phyloP scores from a whole-genome alignment of 1,140 invertebrate genomes.

The Venturia canescens region DNA sequence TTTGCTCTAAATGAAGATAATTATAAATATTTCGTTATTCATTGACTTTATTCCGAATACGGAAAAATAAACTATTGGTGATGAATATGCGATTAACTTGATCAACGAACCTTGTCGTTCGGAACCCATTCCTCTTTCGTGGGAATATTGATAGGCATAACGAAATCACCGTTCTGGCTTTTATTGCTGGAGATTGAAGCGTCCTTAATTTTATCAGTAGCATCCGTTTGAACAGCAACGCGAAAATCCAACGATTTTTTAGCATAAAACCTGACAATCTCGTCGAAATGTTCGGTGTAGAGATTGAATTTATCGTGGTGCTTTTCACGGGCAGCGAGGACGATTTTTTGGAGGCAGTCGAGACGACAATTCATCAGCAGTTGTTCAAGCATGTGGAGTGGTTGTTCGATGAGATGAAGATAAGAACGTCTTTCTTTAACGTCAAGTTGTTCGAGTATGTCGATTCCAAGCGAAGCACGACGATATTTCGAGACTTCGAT shows the following conservation, averaged over 20 bases:
- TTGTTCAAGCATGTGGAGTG: slow-evolving; percentile 84
- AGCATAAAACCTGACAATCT: slow-evolving; percentile 83
- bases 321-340: slow-evolving; percentile 65
- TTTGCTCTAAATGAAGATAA: no score
- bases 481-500: slow-evolving; percentile 75
- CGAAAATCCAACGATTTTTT: slow-evolving; percentile 85
- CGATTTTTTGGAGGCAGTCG: slow-evolving; percentile 80
- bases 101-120: slow-evolving; percentile 78
- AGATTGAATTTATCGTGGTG: slow-evolving; percentile 59
- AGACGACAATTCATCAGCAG: slow-evolving; percentile 87
- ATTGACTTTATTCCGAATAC: no score
- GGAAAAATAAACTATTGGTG: no score
- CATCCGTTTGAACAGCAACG: slow-evolving; percentile 74
- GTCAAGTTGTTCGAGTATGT: slow-evolving; percentile 80
- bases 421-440: slow-evolving; percentile 77
- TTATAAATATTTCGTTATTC: no score
- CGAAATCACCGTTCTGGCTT: slow-evolving; percentile 78
- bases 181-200: slow-evolving; percentile 75
- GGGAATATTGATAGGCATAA: slow-evolving; percentile 82
- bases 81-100: background rate
- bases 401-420: slow-evolving; percentile 81
- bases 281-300: slow-evolving; percentile 80
- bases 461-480: slow-evolving; percentile 78
- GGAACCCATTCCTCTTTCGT: slow-evolving; percentile 83
- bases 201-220: slow-evolving; percentile 72